A percentile compares a stretch with the other conserved stretches of the same genome.
These are phyloP conservation scores for Hirtodrosophila confusa DNA, from an alignment of 2,888 invertebrate genomes.

Conservation along the genomic window DNA sequence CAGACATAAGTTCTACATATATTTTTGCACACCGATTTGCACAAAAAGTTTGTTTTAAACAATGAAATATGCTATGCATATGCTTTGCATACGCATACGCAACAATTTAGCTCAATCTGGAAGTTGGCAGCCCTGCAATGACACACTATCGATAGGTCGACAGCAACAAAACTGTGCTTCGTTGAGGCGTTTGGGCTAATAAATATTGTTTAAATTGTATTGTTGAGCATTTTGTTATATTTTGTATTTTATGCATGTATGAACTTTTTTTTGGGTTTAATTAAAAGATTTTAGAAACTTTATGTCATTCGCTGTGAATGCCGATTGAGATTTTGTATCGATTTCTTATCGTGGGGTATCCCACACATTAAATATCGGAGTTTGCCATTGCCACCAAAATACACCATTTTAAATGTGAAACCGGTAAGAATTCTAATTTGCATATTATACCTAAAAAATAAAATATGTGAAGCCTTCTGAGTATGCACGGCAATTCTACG, in stretches of 20 bases:
- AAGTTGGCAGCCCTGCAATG: slow-evolving; percentile 30
- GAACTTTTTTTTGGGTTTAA: neutral
- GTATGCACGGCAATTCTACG: too few species aligned
- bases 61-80: slow-evolving; percentile 58
- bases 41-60: slow-evolving; percentile 56
- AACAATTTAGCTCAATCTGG: slow-evolving; percentile 42
- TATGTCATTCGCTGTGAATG: slow-evolving; percentile 19
- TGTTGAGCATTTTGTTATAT: neutral
- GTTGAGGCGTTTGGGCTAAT: neutral
- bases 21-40: slow-evolving; percentile 58
- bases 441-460: too few species aligned
- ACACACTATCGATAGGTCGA: slow-evolving; percentile 30
- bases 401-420: too few species aligned
- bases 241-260: neutral
- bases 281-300: neutral
- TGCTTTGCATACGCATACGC: slow-evolving; percentile 59
- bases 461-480: too few species aligned
- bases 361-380: too few species aligned
- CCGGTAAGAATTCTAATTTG: too few species aligned
- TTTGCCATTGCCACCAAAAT: neutral
- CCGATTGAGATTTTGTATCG: slow-evolving; percentile 3
- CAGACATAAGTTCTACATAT: slow-evolving; percentile 83
- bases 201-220: too few species aligned
- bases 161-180: slow-evolving; percentile 7
- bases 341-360: neutral